Percentiles rank a stretch among this genome's conserved stretches.
These are phyloP conservation scores for Nematostella vectensis DNA, from an alignment of 92 coral and sea anemone species.

Conservation along the genomic window DNA sequence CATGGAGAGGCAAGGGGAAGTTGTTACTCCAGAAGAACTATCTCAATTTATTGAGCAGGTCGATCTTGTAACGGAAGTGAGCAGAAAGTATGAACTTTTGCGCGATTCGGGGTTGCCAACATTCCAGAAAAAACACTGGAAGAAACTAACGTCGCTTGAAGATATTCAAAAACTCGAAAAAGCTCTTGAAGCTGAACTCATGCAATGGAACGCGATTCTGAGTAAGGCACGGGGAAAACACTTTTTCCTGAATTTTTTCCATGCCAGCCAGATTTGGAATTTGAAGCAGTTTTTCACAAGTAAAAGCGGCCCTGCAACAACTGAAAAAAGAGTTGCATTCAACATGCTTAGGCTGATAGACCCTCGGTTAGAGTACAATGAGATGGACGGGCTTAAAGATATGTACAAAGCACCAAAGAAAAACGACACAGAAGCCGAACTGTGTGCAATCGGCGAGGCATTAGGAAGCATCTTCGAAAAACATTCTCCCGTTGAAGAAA, in stretches of 20 bases:
- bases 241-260: conserved; percentile 77
- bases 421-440: conserved; percentile 18
- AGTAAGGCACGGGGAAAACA: conserved; percentile 27
- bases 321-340: conserved; percentile 8
- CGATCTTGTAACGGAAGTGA: conserved; percentile 66
- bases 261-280: conserved; percentile 76
- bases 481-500: background rate
- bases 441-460: conserved; percentile 50
- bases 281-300: conserved; percentile 40
- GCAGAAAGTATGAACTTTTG: conserved; percentile 22
- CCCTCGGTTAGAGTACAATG: conserved; percentile 20
- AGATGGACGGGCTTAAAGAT: conserved; percentile 22
- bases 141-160: conserved; percentile 28
- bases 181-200: conserved; percentile 25
- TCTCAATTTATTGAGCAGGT: conserved; percentile 57
- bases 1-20: conserved; percentile 3
- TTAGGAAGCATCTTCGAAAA: conserved; percentile 48
- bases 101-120: conserved; percentile 62
- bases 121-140: conserved; percentile 37
- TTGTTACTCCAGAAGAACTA: conserved; percentile 30
- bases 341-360: conserved; percentile 66
- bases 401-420: conserved; percentile 28
- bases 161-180: conserved; percentile 27
- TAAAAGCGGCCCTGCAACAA: conserved; percentile 1
- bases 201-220: conserved; percentile 46